Evolutionary conservation across 2,888 invertebrate genomes (phyloP).

Genomic region (Auanema freiburgensis): DNA sequence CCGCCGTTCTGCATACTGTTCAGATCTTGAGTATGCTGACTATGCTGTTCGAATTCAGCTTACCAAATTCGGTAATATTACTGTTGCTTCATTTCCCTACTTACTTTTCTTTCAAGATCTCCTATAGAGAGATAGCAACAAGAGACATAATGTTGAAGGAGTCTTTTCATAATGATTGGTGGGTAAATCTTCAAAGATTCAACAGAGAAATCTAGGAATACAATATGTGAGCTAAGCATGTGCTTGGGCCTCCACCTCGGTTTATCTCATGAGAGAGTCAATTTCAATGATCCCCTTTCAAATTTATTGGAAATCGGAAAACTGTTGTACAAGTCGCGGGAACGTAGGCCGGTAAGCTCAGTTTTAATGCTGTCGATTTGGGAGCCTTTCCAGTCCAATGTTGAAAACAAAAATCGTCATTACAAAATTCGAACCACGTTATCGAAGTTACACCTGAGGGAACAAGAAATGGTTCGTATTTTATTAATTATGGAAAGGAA

Average conservation of each 20-base stretch:
- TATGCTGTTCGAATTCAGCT: constrained; percentile 32
- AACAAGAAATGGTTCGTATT: no score
- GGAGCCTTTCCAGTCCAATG: no score
- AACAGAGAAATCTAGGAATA: constrained; percentile 1
- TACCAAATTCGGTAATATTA: constrained; percentile 24
- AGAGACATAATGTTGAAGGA: constrained; percentile 25
- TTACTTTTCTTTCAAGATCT: constrained; percentile 8
- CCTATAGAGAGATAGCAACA: constrained; percentile 26
- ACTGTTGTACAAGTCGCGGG: no score
- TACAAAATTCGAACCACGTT: no score
- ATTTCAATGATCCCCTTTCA: constrained; percentile 21
- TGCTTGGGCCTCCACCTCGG: constrained; percentile 27
- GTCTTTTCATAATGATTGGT: constrained; percentile 20
- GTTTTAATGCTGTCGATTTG: no score
- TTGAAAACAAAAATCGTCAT: no score
- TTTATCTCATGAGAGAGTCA: constrained; percentile 18
- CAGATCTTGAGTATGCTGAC: constrained; percentile 34
- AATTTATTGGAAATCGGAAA: constrained; percentile 20
- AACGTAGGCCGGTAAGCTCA: no score
- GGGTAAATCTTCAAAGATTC: not conserved
- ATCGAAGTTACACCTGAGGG: no score
- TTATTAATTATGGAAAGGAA: no score
- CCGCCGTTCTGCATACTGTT: constrained; percentile 32
- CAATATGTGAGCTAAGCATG: constrained; percentile 24
- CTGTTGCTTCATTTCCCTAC: not conserved